Evolutionary conservation across 2,113 vertebrate genomes (phyloP).

Genomic region (Hystrix brachyura): DNA sequence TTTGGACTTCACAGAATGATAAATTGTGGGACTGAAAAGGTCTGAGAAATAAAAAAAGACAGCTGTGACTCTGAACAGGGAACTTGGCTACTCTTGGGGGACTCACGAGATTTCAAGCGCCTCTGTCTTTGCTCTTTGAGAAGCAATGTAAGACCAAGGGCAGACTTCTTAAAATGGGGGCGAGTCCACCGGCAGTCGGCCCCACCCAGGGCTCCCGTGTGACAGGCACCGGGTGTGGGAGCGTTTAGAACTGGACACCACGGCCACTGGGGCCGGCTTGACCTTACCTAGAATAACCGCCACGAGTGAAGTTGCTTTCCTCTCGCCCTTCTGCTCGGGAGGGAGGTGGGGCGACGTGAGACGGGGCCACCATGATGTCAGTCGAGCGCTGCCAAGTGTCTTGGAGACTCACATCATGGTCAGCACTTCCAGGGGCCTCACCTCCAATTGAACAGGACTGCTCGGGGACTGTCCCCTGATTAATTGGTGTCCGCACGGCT

Average conservation of each 20-base stretch:
- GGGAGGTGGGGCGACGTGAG: background rate
- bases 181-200: background rate
- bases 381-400: background rate
- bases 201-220: background rate
- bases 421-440: background rate
- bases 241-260: background rate
- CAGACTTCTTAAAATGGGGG: background rate
- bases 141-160: background rate
- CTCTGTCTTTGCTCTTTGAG: background rate
- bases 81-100: background rate
- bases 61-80: background rate
- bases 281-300: background rate
- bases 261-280: background rate
- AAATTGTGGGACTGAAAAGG: background rate
- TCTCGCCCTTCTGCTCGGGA: background rate
- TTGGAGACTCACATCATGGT: background rate
- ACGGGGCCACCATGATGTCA: background rate
- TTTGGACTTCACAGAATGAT: background rate
- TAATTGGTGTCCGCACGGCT: background rate
- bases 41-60: background rate
- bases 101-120: background rate
- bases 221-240: background rate
- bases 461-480: background rate
- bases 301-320: background rate
- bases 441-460: accelerated